Base-by-base conservation (phyloP, 2,888 invertebrate species). In the Seira sanloemensis region DNA sequence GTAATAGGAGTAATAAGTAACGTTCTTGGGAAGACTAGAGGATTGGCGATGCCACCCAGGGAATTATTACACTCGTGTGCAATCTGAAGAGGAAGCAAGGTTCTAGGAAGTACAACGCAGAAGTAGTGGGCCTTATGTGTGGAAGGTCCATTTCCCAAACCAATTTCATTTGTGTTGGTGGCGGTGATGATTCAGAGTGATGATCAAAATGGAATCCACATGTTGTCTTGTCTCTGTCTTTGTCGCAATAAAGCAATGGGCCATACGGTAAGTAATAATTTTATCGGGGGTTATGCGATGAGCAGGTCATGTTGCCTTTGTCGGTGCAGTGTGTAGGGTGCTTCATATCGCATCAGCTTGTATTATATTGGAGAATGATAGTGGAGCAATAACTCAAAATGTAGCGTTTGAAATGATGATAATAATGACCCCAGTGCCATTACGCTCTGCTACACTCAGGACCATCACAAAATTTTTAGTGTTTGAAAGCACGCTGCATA, bases 1-100 rank as follows among this genome's bases (percentile, higher is more conserved):
- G 26, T 73, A 79, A 73, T 79, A 78, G 46, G 18, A 80, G 26
- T 73, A 79, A 73, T 79, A 78, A 65, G 18, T 72, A 62, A 81
- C 67, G 75, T 81, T 25, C 62, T 71, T 24, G 27, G 26, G 26
- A 50, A 46, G 27, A 68, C 54, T 74, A 16, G 12, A n/a, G 58
- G 58, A 58, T 58, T 58, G 58, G 27, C 68, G 69, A 21, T 62
- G 65, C 65, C 81, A 75, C 75, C 69, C 62, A 81, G 81, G 81
- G 81, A 81, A 76, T 75, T 58, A 69, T 68, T 27, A 77, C 25
- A 23, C 16, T 9, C n/a, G 5, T 2, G 18, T n/a, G 58, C 58
- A 58, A 58, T 58, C 58, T 58, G n/a, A 58, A 58, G 27, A 74
- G 74, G 72, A 72, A 74, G 62, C n/a, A 74, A 25, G 74, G 5